Percentiles rank a stretch among this genome's conserved stretches.
phyloP scores from a whole-genome alignment of 37 sponge, comb jelly and placozoan species.

The Amphimedon queenslandica region DNA sequence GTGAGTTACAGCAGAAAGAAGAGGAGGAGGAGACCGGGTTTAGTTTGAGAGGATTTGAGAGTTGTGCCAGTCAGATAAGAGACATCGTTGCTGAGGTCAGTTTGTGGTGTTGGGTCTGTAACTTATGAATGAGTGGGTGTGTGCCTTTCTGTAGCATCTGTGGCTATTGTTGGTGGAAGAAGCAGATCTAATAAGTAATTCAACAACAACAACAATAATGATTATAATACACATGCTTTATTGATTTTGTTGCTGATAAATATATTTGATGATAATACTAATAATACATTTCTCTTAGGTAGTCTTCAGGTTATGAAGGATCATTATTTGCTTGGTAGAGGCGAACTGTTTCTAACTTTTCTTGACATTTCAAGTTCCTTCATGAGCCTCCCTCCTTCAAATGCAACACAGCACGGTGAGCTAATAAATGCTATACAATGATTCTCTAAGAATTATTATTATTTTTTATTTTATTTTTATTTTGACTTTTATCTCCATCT shows the following conservation, averaged over 20 bases:
- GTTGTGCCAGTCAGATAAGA: conserved; percentile 49
- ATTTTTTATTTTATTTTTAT: too few relatives aligned
- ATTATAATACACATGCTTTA: too few relatives aligned
- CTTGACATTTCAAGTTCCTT: conserved; percentile 66
- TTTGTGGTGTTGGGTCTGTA: not conserved
- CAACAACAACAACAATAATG: too few relatives aligned
- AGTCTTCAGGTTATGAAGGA: conserved; percentile 67
- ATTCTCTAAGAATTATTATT: too few relatives aligned
- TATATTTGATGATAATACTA: not conserved
- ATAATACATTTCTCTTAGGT: not conserved
- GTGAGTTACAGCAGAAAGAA: conserved; percentile 50
- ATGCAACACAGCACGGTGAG: conserved; percentile 71
- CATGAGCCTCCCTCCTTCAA: conserved; percentile 49
- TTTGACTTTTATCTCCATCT: too few relatives aligned
- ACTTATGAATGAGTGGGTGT: not conserved
- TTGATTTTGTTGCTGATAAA: too few relatives aligned
- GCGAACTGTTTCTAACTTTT: conserved; percentile 88
- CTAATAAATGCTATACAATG: too few relatives aligned
- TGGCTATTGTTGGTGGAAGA: conserved; percentile 83
- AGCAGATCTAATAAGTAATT: conserved; percentile 49
- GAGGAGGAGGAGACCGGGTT: conserved; percentile 49
- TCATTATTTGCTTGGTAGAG: conserved; percentile 89
- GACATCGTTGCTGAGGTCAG: conserved; percentile 67
- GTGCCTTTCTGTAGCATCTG: conserved; percentile 42
- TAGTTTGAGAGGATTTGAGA: conserved; percentile 63